Conservation (phyloP, 2,113 vertebrate species). For the Scomber scombrus region DNA sequence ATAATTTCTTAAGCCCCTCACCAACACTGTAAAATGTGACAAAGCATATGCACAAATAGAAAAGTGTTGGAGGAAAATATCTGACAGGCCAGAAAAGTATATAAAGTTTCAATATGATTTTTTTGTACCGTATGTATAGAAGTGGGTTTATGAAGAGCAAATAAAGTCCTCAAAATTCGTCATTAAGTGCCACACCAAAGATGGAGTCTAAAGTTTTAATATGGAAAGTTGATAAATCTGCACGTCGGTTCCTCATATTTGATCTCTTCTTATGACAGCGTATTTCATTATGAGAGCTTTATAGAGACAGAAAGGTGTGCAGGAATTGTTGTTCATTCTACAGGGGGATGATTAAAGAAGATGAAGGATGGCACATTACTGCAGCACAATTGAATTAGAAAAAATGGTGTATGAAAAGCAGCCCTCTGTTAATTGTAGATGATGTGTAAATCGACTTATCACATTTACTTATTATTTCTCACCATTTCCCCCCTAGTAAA, state of each 20-base stretch:
- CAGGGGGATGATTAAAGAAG: constrained; percentile 41
- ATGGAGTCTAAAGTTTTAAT: constrained; percentile 13
- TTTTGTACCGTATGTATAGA: background rate
- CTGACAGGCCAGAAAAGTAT: too few species aligned
- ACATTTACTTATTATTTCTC: background rate
- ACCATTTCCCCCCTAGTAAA: background rate
- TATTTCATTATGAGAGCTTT: constrained; percentile 40
- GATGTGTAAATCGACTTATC: background rate
- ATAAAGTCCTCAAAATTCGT: too few species aligned
- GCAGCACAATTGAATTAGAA: constrained; percentile 17
- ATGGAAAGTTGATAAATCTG: constrained; percentile 8
- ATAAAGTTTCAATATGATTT: background rate
- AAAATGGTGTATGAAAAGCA: constrained; percentile 15
- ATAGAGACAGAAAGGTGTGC: constrained; percentile 32
- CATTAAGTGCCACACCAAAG: background rate
- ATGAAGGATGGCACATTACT: constrained; percentile 28
- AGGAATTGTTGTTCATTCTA: constrained; percentile 46
- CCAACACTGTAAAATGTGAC: background rate
- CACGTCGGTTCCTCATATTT: constrained; percentile 30
- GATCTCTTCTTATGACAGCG: constrained; percentile 16
- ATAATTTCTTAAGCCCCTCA: background rate
- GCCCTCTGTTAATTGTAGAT: constrained; percentile 11
- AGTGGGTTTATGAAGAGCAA: background rate
- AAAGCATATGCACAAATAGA: background rate
- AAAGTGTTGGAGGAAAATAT: background rate